Conservation (phyloP, 2,888 invertebrate genomes). For the Deilephila porcellus region DNA sequence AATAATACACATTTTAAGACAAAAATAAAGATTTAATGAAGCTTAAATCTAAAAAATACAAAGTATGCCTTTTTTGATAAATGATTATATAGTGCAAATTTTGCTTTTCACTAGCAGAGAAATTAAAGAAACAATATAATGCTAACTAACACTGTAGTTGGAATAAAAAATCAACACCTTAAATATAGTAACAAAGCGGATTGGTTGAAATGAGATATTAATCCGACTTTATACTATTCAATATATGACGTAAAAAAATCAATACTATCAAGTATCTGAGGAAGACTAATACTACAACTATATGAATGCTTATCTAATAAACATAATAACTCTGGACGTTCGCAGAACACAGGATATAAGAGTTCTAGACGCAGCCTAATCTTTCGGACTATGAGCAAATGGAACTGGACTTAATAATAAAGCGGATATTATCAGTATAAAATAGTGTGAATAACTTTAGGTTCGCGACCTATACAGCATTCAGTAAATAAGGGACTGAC, state of each 20-base stretch:
- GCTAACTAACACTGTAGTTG: not conserved
- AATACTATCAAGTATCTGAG: not conserved
- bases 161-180: not conserved
- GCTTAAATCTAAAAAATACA: conserved; percentile 14
- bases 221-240: too few relatives aligned
- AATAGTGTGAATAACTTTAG: too few relatives aligned
- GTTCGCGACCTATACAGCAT: too few relatives aligned
- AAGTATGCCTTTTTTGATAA: not conserved
- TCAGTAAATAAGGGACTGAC: too few relatives aligned
- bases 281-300: not conserved
- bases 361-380: too few relatives aligned
- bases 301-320: not conserved
- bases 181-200: too few relatives aligned
- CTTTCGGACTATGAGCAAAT: too few relatives aligned
- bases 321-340: too few relatives aligned
- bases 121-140: not conserved
- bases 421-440: too few relatives aligned
- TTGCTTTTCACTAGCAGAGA: not conserved
- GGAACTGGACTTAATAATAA: too few relatives aligned
- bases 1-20: not conserved
- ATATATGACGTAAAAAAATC: not conserved
- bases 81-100: not conserved
- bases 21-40: conserved; percentile 22
- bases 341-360: too few relatives aligned
- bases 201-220: too few relatives aligned